Conservation (phyloP, 2,888 invertebrate species). For the Hirudinaria manillensis region DNA sequence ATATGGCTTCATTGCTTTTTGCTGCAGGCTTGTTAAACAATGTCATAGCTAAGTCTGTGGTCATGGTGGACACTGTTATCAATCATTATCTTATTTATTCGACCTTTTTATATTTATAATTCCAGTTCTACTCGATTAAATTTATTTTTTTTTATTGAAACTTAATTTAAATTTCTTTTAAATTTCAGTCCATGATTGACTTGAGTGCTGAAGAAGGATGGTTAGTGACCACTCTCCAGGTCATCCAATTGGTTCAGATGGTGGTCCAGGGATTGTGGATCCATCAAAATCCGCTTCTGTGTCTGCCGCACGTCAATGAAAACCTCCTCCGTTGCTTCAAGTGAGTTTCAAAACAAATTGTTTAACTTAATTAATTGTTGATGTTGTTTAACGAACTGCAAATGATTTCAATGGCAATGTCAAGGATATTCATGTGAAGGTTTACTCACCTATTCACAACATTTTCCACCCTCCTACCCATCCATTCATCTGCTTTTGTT, state of each 20-base stretch:
- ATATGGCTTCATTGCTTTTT: neutral
- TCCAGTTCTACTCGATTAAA: too few relatives aligned
- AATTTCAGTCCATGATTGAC: constrained; percentile 85
- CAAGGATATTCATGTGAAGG: too few relatives aligned
- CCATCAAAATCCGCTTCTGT: constrained; percentile 60
- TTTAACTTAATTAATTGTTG: neutral
- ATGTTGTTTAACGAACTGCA: neutral
- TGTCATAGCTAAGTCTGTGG: too few relatives aligned
- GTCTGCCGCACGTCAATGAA: constrained; percentile 70
- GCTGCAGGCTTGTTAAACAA: neutral
- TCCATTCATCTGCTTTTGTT: too few relatives aligned
- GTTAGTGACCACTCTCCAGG: constrained; percentile 71
- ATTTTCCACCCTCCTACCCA: too few relatives aligned
- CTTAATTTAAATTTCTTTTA: constrained; percentile 10
- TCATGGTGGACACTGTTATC: too few relatives aligned
- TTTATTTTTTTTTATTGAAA: neutral
- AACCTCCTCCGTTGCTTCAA: constrained; percentile 50
- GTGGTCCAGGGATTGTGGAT: constrained; percentile 84
- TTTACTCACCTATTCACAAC: too few relatives aligned
- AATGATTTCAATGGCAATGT: too few relatives aligned
- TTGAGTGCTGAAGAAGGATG: constrained; percentile 83
- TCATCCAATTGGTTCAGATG: constrained; percentile 74
- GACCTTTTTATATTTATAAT: neutral
- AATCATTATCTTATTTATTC: too few relatives aligned
- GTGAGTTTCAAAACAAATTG: constrained; percentile 9